These are phyloP conservation scores for Sebastes glaucus DNA, from an alignment of 2,797 vertebrate species.

Conservation along the genomic window DNA sequence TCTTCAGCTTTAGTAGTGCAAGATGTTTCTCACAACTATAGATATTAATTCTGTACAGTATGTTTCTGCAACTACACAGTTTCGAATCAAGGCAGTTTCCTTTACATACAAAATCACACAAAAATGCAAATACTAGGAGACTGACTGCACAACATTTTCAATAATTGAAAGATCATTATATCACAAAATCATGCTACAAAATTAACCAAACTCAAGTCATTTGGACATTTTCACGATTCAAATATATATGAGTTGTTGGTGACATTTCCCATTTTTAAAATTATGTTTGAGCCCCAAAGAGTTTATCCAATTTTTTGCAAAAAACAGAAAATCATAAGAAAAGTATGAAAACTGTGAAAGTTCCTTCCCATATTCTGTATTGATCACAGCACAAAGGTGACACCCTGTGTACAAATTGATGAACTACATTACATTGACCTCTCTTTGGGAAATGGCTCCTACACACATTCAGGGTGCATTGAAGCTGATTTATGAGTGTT, in stretches of 20 bases:
- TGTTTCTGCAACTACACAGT: background rate
- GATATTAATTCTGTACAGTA: background rate
- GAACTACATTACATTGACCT: conserved; percentile 23
- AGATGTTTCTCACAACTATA: background rate
- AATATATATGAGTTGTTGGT: background rate
- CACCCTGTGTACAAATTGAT: conserved; percentile 19
- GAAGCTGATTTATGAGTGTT: background rate
- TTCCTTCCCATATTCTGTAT: background rate
- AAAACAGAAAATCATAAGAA: background rate
- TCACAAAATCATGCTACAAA: background rate
- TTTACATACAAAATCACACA: background rate
- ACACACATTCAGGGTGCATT: background rate
- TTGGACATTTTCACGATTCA: background rate
- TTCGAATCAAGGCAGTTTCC: background rate
- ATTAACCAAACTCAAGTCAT: background rate
- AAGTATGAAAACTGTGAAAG: background rate
- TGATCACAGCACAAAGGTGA: conserved; percentile 5
- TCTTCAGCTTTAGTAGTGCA: background rate
- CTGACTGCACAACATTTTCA: background rate
- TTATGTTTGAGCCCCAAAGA: background rate
- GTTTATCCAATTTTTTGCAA: background rate
- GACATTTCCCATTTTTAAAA: background rate
- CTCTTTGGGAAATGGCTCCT: background rate
- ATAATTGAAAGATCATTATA: background rate
- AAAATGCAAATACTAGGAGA: background rate